Conservation (phyloP, 2,888 invertebrate species). For the Thereva nobilitata region DNA sequence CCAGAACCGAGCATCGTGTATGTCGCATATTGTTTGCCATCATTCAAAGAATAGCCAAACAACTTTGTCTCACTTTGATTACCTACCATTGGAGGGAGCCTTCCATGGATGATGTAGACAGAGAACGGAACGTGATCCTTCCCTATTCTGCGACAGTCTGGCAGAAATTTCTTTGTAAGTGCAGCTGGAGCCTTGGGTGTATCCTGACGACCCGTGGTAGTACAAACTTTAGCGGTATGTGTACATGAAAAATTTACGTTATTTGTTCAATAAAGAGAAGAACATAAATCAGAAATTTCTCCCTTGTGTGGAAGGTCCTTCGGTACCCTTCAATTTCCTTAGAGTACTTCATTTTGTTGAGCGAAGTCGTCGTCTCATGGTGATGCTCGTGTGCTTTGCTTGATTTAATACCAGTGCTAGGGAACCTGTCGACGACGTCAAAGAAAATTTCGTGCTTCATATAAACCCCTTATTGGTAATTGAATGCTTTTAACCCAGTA, state of each 20-base stretch:
- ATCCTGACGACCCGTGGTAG: slow-evolving; percentile 17
- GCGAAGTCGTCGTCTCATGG: slow-evolving; percentile 27
- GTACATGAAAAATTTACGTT: slow-evolving; percentile 35
- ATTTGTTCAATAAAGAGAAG: slow-evolving; percentile 35
- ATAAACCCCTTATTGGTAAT: slow-evolving; percentile 15
- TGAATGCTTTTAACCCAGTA: slow-evolving; percentile 1
- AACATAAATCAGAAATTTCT: slow-evolving; percentile 35
- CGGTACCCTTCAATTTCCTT: slow-evolving; percentile 33
- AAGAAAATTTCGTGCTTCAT: slow-evolving; percentile 21
- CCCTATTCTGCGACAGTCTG: slow-evolving; percentile 21
- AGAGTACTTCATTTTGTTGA: slow-evolving; percentile 33
- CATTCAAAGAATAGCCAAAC: slow-evolving; percentile 32
- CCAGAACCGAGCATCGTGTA: slow-evolving; percentile 14
- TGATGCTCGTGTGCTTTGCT: slow-evolving; percentile 26
- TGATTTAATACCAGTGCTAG: slow-evolving; percentile 24
- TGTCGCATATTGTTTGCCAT: slow-evolving; percentile 36
- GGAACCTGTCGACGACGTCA: slow-evolving; percentile 27
- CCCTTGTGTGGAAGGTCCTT: slow-evolving; percentile 30
- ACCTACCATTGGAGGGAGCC: slow-evolving; percentile 13
- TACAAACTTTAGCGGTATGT: slow-evolving; percentile 16
- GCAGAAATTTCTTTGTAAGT: slow-evolving; percentile 26
- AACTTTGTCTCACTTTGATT: slow-evolving; percentile 34
- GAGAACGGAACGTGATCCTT: slow-evolving; percentile 20
- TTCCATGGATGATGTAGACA: not conserved
- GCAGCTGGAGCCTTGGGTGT: slow-evolving; percentile 26